Percentiles rank a stretch among this genome's conserved stretches.
phyloP scores from a whole-genome alignment of 2,797 vertebrate genomes.

The Alfaro cultratus region DNA sequence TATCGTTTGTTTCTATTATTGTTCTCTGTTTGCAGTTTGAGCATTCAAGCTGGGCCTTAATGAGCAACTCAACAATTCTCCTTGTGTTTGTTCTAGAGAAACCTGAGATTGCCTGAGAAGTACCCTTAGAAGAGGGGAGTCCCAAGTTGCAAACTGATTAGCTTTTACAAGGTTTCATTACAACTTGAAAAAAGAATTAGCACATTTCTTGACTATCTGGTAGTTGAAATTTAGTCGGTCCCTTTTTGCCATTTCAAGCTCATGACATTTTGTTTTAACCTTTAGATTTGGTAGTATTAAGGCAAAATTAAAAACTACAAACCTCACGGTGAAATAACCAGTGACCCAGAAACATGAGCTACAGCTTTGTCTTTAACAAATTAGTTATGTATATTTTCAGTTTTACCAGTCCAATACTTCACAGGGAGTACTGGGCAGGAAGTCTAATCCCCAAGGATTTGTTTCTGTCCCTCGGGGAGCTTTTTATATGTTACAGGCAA shows the following conservation, averaged over 20 bases:
- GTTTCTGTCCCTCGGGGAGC: conserved; percentile 51
- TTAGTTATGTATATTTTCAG: background rate
- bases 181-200: background rate
- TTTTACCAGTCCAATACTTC: conserved; percentile 2
- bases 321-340: background rate
- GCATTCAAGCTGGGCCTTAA: conserved; percentile 50
- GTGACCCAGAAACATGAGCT: background rate
- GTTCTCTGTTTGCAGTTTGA: conserved; percentile 59
- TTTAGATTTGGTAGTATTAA: background rate
- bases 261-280: background rate
- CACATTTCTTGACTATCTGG: background rate
- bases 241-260: background rate
- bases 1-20: conserved; percentile 73
- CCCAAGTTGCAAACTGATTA: conserved; percentile 7
- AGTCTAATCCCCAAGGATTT: conserved; percentile 53
- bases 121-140: conserved; percentile 29
- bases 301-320: background rate
- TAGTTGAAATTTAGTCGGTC: background rate
- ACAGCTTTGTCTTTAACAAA: background rate
- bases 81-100: conserved; percentile 23
- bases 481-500: conserved; percentile 73
- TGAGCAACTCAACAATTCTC: conserved; percentile 33
- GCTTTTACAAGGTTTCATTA: background rate
- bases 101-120: conserved; percentile 19
- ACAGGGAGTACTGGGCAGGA: conserved; percentile 22